Conservation (phyloP, 2,113 vertebrate species). For the Gymnocephalus cernua region DNA sequence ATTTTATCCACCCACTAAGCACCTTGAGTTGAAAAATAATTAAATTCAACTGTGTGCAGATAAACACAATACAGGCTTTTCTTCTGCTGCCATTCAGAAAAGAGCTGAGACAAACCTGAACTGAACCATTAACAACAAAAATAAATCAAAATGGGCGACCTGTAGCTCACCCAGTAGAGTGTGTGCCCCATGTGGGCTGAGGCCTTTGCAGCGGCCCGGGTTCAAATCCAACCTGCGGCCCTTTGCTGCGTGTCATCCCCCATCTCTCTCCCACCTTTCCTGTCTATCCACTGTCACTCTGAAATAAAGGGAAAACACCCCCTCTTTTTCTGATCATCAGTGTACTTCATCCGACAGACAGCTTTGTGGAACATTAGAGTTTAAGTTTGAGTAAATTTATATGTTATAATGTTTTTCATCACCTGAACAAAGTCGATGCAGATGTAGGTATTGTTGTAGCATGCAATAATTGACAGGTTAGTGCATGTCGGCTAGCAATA, state of each 20-base stretch:
- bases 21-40: background rate
- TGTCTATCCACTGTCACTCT: too few species aligned
- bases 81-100: background rate
- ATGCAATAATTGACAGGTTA: background rate
- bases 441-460: background rate
- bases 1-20: background rate
- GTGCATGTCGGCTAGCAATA: background rate
- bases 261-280: too few species aligned
- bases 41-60: too few species aligned
- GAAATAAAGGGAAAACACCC: too few species aligned
- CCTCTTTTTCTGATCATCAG: too few species aligned
- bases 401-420: background rate
- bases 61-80: background rate
- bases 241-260: too few species aligned
- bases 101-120: background rate
- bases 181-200: too few species aligned
- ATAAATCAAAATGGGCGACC: too few species aligned
- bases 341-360: background rate
- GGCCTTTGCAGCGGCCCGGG: too few species aligned
- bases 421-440: background rate
- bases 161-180: too few species aligned
- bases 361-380: background rate
- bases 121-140: background rate
- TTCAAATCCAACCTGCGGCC: too few species aligned
- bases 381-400: background rate